Evolutionary conservation across 1,140 invertebrate genomes (phyloP), one percentile per base, ranked within the genome.

Genomic region (Aphidius ervi): DNA sequence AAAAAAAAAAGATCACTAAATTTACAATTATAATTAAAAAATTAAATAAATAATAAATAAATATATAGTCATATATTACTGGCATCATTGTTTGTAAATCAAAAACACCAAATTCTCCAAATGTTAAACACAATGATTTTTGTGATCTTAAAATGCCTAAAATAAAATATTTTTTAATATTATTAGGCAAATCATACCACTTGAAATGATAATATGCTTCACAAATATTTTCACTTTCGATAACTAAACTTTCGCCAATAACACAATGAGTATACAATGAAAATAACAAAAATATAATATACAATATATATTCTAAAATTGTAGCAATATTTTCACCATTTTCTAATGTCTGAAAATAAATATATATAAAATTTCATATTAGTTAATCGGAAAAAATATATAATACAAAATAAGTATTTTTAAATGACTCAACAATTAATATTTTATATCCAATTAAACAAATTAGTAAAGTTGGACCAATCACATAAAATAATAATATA

Each of bases 181-280:
- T 52, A 5, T 41, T 61, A n/a, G 37, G 9, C 61, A 67, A 63
- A 10, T 61, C 47, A 23, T 66, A 65, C 67, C 67, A 69, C 5
- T 49, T 37, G 42, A 66, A 67, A 7, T 69, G 42, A 23, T 67
- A 69, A 48, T 59, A 69, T 6, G 67, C 67, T 45, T 67, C 23
- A 31, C 52, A 56, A 9, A 69, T 61, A 7, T 39, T 66, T 45
- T 56, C 41, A 53, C 66, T 64, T 66, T 76, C 74, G 2, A 69
- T 70, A 53, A 74, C 47, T 40, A 76, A 65, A 60, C 55, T 67
- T 57, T 76, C 69, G 6, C 72, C 73, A 5, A 74, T 65, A 6
- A 66, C 65, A 45, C 72, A 75, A 45, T 69, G 59, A 16, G 16
- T 16, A 16, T 16, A 16, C 16, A 16, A 16, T 16, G 16, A 16